Evolutionary conservation across 2,113 vertebrate species (phyloP).

Genomic region (Leptodactylus fuscus): DNA sequence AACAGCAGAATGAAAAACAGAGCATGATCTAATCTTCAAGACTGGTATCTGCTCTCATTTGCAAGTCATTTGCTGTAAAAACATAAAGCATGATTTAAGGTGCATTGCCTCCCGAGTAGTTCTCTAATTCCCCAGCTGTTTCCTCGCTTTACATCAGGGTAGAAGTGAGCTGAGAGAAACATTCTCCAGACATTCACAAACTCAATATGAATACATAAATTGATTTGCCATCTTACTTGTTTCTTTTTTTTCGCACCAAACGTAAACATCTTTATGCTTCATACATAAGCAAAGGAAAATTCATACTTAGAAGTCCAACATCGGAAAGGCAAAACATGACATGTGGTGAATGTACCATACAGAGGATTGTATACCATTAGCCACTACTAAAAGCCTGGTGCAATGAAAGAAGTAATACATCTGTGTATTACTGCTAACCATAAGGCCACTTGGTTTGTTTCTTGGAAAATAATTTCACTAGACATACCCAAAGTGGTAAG

Average conservation of each 20-base stretch:
- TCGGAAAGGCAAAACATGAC: conserved; percentile 1
- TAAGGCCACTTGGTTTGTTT: too few species aligned
- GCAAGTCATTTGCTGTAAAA: conserved; percentile 49
- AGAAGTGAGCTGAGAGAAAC: conserved; percentile 41
- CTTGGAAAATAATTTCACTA: too few species aligned
- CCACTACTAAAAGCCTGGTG: too few species aligned
- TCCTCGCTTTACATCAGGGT: conserved; percentile 45
- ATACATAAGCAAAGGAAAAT: conserved; percentile 56
- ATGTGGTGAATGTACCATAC: neutral
- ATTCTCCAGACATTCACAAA: conserved; percentile 39
- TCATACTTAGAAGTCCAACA: conserved; percentile 62
- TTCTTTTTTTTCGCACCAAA: neutral
- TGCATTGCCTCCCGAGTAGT: conserved; percentile 34
- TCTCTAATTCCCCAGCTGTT: conserved; percentile 57
- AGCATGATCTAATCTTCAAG: conserved; percentile 33
- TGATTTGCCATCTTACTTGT: conserved; percentile 26
- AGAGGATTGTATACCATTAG: too few species aligned
- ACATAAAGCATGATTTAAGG: conserved; percentile 56
- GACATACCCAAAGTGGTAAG: too few species aligned
- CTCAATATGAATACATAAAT: conserved; percentile 40
- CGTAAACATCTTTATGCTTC: neutral
- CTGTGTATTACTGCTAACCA: too few species aligned
- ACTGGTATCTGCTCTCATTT: conserved; percentile 34
- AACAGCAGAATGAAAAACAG: conserved; percentile 25
- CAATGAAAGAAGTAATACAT: too few species aligned